phyloP scores from a whole-genome alignment of 2,113 vertebrate genomes.

The Marmota monax region DNA sequence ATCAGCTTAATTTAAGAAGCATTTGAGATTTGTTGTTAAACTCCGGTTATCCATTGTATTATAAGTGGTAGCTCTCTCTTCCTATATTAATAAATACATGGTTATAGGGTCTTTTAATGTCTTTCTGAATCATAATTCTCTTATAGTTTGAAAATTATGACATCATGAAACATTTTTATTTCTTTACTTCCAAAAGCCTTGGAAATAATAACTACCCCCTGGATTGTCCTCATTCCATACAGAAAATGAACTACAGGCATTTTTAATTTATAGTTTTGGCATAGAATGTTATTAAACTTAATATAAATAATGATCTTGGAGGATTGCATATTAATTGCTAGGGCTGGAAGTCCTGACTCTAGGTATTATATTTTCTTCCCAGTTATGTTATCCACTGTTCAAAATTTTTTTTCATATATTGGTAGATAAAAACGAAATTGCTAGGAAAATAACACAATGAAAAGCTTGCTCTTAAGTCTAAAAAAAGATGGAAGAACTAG shows the following conservation, averaged over 20 bases:
- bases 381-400: background rate
- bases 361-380: background rate
- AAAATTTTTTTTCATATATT: background rate
- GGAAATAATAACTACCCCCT: background rate
- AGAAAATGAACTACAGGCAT: background rate
- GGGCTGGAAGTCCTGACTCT: background rate
- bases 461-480: background rate
- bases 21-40: background rate
- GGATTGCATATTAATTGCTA: background rate
- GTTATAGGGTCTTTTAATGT: background rate
- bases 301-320: background rate
- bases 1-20: background rate
- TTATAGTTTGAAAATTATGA: conserved; percentile 50
- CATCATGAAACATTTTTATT: conserved; percentile 17
- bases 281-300: background rate
- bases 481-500: background rate
- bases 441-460: conserved; percentile 20
- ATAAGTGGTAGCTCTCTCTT: background rate
- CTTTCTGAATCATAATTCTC: background rate
- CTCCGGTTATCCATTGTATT: background rate
- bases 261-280: background rate
- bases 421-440: conserved; percentile 42
- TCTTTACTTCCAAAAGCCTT: conserved; percentile 50
- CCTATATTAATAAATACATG: background rate
- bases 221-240: background rate